Evolutionary conservation across 2,797 vertebrate species (phyloP), one percentile per base, ranked within the genome.

Genomic region (Thalassophryne amazonica): DNA sequence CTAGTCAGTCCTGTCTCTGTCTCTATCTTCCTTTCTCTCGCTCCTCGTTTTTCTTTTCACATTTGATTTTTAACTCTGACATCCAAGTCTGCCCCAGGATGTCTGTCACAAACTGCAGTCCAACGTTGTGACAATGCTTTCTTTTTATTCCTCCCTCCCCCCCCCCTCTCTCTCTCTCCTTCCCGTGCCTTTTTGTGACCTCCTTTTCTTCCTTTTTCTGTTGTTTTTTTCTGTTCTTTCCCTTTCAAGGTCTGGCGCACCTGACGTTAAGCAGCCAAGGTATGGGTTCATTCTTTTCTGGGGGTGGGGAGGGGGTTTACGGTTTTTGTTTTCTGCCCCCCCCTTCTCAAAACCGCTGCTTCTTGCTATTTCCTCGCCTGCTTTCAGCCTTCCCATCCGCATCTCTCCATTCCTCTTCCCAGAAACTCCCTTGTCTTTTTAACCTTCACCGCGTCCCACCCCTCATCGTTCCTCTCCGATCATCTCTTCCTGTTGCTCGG

Each of bases 241-340:
- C 83, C 70, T 84, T 90, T 94, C 92, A 95, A 96, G 94, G 94
- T 97, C 94, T 94, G 91, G 94, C 94, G 93, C 94, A 97, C 90
- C 94, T 97, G 94, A 97, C 91, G 93, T 92, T 97, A 95, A 95
- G 92, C 94, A 93, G 92, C 93, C 94, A 96, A 96, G 94, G 94
- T 96, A 96, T 93, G 94, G 91, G 91, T 87, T 87, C 86, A 87
- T 89, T 89, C 81, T 72, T 83, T 77, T 74, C 76, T 88, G 78
- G 58, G 85, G 84, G 82, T 60, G 51, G 58, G n/a, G n/a, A n/a
- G n/a, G n/a, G n/a, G n/a, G n/a, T n/a, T n/a, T 78, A 76, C 36
- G 42, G 28, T 51, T 59, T 70, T 51, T 34, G 50, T 59, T 47
- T 56, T 27, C 24, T 7, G 48, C 67, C 59, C 46, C 38, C 25